phyloP scores from a whole-genome alignment of 2,888 invertebrate species.

The Synergus umbraculus region DNA sequence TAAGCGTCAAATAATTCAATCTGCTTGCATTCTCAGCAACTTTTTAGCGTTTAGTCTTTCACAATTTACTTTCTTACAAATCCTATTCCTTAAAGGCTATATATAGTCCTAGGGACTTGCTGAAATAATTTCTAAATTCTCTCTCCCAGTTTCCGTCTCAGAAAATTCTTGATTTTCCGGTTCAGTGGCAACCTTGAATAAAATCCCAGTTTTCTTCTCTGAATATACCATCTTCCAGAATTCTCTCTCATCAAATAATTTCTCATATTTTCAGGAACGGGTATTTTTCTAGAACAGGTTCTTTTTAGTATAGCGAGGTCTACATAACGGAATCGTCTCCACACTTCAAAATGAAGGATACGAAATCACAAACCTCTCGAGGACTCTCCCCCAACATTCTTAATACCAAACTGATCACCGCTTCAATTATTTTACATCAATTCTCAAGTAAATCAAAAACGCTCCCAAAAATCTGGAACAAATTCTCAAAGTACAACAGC shows the following conservation, averaged over 20 bases:
- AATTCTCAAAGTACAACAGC: background rate
- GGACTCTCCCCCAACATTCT: background rate
- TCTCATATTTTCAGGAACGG: slow-evolving; percentile 22
- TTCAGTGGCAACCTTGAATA: too few species aligned
- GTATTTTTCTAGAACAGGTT: slow-evolving; percentile 37
- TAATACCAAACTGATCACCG: background rate
- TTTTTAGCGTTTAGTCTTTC: too few species aligned
- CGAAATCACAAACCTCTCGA: background rate
- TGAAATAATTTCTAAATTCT: too few species aligned
- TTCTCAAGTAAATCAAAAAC: background rate
- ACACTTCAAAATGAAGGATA: slow-evolving; percentile 12
- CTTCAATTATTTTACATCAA: background rate
- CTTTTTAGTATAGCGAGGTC: slow-evolving; percentile 18
- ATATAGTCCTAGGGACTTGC: too few species aligned
- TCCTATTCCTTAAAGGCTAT: too few species aligned
- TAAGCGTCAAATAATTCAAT: background rate
- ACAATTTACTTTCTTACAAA: too few species aligned
- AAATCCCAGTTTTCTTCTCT: background rate
- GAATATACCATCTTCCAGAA: background rate
- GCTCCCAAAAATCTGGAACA: background rate
- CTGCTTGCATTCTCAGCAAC: too few species aligned
- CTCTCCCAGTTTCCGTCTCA: too few species aligned
- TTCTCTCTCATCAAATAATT: background rate
- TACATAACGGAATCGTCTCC: slow-evolving; percentile 25
- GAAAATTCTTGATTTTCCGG: too few species aligned